phyloP scores from a whole-genome alignment of 2,113 vertebrate genomes.

The Corythornis cristatus region DNA sequence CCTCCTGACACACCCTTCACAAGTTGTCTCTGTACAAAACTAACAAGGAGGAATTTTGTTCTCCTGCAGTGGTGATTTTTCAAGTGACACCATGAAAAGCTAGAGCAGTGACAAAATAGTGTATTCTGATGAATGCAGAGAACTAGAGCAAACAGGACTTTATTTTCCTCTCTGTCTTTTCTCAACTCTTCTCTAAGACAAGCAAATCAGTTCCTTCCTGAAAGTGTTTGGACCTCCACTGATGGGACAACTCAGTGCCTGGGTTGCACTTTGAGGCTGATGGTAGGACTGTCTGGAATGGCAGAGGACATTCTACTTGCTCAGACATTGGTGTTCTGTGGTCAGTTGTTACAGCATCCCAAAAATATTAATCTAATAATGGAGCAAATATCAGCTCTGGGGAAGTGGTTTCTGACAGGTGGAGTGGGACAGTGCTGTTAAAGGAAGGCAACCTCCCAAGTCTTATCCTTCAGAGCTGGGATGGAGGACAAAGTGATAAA shows the following conservation, averaged over 20 bases:
- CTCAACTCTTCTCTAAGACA: background rate
- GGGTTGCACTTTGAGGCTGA: background rate
- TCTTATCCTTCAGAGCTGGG: background rate
- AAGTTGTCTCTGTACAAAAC: background rate
- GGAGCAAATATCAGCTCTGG: background rate
- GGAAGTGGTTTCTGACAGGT: background rate
- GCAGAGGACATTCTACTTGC: background rate
- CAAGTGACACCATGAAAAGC: background rate
- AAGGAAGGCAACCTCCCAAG: background rate
- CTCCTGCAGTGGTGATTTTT: background rate
- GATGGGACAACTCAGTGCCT: background rate
- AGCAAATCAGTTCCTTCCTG: background rate
- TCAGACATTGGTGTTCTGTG: background rate
- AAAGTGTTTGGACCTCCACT: background rate
- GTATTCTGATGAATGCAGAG: background rate
- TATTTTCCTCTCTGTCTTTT: background rate
- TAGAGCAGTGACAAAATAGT: background rate
- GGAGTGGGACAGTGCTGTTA: background rate
- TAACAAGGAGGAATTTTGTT: background rate
- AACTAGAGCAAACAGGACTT: background rate
- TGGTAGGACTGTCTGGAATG: background rate
- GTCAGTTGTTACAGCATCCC: background rate
- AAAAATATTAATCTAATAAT: background rate
- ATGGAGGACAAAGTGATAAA: background rate
- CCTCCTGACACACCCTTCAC: background rate